Conservation (phyloP, 2,888 invertebrate species). For the Choreutis nemorana region DNA sequence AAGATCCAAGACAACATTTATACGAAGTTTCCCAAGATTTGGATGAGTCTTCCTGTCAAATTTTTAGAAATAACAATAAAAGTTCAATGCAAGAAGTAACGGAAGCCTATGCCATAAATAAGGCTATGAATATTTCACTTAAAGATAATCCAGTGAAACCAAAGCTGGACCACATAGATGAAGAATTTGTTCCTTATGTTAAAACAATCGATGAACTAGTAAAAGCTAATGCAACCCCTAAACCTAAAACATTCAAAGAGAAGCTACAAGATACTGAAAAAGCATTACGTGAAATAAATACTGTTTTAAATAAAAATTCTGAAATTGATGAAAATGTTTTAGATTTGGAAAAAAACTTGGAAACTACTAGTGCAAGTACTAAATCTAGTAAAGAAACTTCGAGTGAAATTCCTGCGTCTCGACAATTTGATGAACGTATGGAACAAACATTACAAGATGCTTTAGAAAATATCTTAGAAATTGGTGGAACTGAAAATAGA, state of each 20-base stretch:
- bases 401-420: constrained; percentile 2
- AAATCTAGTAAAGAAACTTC: not conserved
- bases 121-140: constrained; percentile 39
- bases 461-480: constrained; percentile 34
- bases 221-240: constrained; percentile 5
- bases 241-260: constrained; percentile 30
- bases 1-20: too few relatives aligned
- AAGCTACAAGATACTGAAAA: constrained; percentile 42
- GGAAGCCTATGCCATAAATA: constrained; percentile 41
- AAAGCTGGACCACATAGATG: constrained; percentile 23
- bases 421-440: constrained; percentile 29
- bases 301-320: constrained; percentile 19
- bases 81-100: constrained; percentile 33
- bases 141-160: constrained; percentile 30
- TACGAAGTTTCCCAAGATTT: too few relatives aligned
- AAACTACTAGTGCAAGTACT: not conserved
- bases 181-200: too few relatives aligned
- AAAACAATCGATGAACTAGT: constrained; percentile 9
- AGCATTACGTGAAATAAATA: constrained; percentile 31
- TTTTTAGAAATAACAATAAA: too few relatives aligned
- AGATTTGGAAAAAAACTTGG: not conserved
- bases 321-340: not conserved
- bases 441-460: constrained; percentile 35
- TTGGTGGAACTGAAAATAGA: constrained; percentile 23
- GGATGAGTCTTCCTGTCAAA: constrained; percentile 36